Conservation (phyloP, 2,113 vertebrate species). For the Dipodomys stephensi region DNA sequence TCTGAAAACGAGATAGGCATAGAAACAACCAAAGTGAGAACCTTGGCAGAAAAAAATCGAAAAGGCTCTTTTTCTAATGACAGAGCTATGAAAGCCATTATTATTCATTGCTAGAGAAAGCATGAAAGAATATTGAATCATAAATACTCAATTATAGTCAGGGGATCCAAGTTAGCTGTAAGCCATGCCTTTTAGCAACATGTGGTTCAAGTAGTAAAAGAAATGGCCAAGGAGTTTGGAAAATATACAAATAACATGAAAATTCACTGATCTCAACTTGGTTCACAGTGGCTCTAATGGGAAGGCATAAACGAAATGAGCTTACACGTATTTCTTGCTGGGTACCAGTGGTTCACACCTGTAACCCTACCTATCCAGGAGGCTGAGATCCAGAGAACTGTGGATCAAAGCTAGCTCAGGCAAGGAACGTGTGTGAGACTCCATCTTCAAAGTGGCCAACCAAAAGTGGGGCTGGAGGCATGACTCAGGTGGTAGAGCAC, state of each 20-base stretch:
- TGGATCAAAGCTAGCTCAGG: too few relatives aligned
- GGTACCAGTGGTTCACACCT: too few relatives aligned
- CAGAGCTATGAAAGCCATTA: background rate
- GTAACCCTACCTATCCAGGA: too few relatives aligned
- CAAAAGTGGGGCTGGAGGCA: too few relatives aligned
- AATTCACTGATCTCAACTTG: background rate
- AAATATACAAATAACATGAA: conserved; percentile 14
- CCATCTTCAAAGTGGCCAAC: too few relatives aligned
- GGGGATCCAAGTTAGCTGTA: background rate
- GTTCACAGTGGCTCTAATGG: background rate
- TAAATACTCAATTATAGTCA: background rate
- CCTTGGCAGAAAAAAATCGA: background rate
- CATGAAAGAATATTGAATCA: background rate
- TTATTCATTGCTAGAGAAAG: conserved; percentile 40
- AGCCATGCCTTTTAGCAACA: background rate
- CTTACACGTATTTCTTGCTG: background rate
- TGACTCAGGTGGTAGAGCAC: too few relatives aligned
- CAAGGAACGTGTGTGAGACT: background rate
- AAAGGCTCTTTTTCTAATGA: background rate
- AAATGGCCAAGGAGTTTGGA: background rate
- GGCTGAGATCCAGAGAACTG: too few relatives aligned
- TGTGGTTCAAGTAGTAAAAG: background rate
- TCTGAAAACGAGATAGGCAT: background rate
- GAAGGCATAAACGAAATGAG: conserved; percentile 7
- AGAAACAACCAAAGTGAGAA: background rate